Percentiles rank a stretch among this genome's conserved stretches.
phyloP scores from a whole-genome alignment of 2,797 vertebrate genomes.

The Clarias pachynema region DNA sequence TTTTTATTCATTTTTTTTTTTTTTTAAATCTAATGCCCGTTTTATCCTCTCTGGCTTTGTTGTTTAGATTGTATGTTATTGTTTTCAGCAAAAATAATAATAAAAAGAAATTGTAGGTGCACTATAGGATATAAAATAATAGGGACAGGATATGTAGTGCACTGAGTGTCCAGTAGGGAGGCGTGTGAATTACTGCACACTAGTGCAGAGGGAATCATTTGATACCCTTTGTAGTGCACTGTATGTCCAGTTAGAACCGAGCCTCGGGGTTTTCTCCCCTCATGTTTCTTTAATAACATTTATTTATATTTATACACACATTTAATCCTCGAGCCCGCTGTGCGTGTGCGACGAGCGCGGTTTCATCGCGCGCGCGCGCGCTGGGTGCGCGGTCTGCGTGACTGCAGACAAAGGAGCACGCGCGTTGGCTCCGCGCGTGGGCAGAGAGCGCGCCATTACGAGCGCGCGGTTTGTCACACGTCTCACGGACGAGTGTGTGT shows the following conservation, averaged over 20 bases:
- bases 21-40: no score
- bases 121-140: not conserved
- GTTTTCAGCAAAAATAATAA: no score
- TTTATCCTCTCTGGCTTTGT: no score
- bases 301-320: no score
- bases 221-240: not conserved
- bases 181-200: not conserved
- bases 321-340: not conserved
- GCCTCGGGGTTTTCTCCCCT: not conserved
- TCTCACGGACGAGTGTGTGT: not conserved
- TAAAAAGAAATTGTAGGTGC: not conserved
- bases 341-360: not conserved
- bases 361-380: constrained; percentile 42
- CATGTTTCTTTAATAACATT: not conserved
- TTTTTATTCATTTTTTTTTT: no score
- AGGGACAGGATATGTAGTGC: not conserved
- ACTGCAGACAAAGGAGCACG: not conserved
- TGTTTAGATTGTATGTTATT: no score
- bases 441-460: constrained; percentile 61
- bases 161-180: constrained; percentile 6
- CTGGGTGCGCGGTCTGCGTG: constrained; percentile 35
- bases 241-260: not conserved
- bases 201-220: not conserved
- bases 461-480: constrained; percentile 64
- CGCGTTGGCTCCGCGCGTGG: constrained; percentile 42